phyloP scores from a whole-genome alignment of 2,888 invertebrate genomes.

The Marasmarcha lunaedactyla region DNA sequence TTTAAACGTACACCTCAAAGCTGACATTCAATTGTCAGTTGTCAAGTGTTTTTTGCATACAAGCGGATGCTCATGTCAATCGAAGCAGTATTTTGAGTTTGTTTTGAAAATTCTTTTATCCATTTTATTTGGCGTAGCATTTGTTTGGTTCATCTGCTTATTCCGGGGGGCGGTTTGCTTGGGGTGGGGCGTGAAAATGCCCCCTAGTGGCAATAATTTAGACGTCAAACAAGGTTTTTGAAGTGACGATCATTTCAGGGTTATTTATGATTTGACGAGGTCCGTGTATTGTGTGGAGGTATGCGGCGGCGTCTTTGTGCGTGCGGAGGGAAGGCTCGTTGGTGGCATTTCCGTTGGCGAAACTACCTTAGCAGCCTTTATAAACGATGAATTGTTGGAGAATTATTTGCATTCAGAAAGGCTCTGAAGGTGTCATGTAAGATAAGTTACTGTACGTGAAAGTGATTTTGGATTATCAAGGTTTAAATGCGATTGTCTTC shows the following conservation, averaged over 20 bases:
- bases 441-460: no score
- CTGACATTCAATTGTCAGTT: not conserved
- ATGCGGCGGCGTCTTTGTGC: constrained; percentile 55
- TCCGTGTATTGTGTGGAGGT: constrained; percentile 50
- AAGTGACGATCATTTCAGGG: constrained; percentile 56
- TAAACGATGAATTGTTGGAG: constrained; percentile 1
- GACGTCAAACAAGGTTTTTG: constrained; percentile 66
- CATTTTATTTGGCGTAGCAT: constrained; percentile 61
- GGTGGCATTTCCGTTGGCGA: constrained; percentile 63
- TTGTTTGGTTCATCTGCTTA: constrained; percentile 62
- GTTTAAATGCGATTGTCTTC: no score
- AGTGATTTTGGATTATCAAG: no score
- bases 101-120: constrained; percentile 72
- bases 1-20: constrained; percentile 38
- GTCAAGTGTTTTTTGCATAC: constrained; percentile 54
- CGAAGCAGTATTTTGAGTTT: constrained; percentile 71
- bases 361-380: constrained; percentile 24
- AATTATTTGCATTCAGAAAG: no score
- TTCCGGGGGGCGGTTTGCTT: constrained; percentile 44
- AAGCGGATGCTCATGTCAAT: constrained; percentile 71
- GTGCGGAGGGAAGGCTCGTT: constrained; percentile 30
- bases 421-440: no score
- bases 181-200: constrained; percentile 47
- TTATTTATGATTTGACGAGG: constrained; percentile 63
- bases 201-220: constrained; percentile 66